Evolutionary conservation across 2,113 vertebrate species (phyloP), one percentile per base, ranked within the genome.

Genomic region (Panurus biarmicus): DNA sequence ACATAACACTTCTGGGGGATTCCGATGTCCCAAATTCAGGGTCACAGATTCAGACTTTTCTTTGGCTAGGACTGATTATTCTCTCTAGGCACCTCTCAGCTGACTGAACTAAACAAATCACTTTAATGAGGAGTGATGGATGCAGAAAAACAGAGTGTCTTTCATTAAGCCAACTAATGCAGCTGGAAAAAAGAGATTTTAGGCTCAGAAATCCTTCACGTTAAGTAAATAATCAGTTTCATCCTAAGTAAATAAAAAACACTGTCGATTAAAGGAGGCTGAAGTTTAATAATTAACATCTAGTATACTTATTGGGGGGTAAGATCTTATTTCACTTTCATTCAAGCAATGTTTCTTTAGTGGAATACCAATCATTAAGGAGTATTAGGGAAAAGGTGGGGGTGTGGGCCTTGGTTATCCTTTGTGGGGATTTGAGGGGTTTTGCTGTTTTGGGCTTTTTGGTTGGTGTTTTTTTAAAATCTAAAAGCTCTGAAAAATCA

Each of bases 351-450:
- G 9, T 14, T 82, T 78, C 36, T 9, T 67, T 51, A 74, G 18
- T 47, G 62, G 19, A 78, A 85, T 65, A 51, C 7, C 25, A 58
- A 6, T 53, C 15, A 80, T 35, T 29, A 38, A 67, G 1, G 1
- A 40, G 7, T 18, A 60, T 42, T 36, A 73, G 16, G 28, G 33
- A 29, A 64, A 58, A 58, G 12, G 9, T 29, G 1, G 5, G 12
- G 6, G 8, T 1, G 23, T 72, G 19, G 40, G 11, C 10, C 9
- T 35, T 44, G 14, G n/a, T 18, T 33, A 12, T 31, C 7, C 35
- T 31, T 66, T 36, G 21, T 0, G 1, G 7, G 18, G 2, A 38
- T 17, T 72, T 17, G 38, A 21, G 1, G 5, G 1, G 11, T 38
- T 36, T 69, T 67, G 16, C 7, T 67, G 10, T 7, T 78, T 35